Percentiles rank a stretch among this genome's conserved stretches.
These are phyloP conservation scores for Callyntrura sp. DNA, from an alignment of 2,888 invertebrate species.

Conservation along the genomic window DNA sequence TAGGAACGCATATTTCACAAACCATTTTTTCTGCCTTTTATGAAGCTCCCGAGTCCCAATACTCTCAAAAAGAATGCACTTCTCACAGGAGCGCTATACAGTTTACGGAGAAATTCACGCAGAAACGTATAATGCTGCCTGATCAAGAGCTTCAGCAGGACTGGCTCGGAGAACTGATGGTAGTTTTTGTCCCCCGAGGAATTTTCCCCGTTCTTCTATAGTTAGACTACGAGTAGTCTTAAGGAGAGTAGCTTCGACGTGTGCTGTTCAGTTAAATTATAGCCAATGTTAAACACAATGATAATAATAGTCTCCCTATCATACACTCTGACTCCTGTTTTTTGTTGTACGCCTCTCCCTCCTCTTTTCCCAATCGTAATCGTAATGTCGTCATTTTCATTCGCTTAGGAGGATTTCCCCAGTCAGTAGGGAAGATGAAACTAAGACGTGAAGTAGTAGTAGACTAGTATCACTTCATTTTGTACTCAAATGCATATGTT, in stretches of 20 bases:
- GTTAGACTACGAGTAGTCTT: not conserved
- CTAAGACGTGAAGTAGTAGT: too few relatives aligned
- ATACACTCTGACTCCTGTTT: too few relatives aligned
- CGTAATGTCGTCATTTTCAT: conserved; percentile 40
- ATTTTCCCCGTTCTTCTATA: conserved; percentile 35
- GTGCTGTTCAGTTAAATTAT: conserved; percentile 9
- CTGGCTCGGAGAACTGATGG: conserved; percentile 62
- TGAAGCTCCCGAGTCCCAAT: conserved; percentile 60
- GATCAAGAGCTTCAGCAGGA: conserved; percentile 73
- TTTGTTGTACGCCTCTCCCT: not conserved
- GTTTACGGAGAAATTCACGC: conserved; percentile 48
- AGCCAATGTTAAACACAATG: conserved; percentile 8
- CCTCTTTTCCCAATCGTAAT: conserved; percentile 8
- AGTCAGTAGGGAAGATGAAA: too few relatives aligned
- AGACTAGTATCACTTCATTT: too few relatives aligned
- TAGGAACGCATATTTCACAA: too few relatives aligned
- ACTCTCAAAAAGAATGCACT: conserved; percentile 61
- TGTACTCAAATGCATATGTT: too few relatives aligned
- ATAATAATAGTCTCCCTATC: conserved; percentile 28
- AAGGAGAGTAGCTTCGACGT: not conserved
- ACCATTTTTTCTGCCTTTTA: conserved; percentile 68
- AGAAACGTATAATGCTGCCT: conserved; percentile 69
- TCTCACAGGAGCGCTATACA: conserved; percentile 56
- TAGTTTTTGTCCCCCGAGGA: conserved; percentile 71
- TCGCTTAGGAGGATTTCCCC: too few relatives aligned